phyloP scores from a whole-genome alignment of 2,113 vertebrate species.

The Mustela nigripes region DNA sequence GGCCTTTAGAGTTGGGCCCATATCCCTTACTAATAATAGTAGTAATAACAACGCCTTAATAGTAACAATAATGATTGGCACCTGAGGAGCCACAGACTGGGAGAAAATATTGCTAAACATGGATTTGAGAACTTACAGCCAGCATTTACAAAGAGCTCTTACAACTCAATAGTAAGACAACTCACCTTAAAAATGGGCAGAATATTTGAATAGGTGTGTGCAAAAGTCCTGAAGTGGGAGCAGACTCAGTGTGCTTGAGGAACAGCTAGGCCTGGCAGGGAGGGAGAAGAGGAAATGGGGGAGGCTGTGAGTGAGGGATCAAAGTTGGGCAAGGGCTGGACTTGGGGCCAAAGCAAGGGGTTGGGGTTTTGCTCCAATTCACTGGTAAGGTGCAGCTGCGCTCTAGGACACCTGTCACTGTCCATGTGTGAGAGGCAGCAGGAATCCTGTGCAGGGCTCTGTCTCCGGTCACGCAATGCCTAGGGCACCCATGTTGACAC shows the following conservation, averaged over 20 bases:
- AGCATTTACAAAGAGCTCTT: neutral
- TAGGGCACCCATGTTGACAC: neutral
- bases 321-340: neutral
- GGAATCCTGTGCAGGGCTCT: neutral
- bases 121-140: neutral
- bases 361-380: neutral
- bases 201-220: neutral
- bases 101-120: neutral
- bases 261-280: neutral
- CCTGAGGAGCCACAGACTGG: neutral
- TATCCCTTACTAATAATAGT: neutral
- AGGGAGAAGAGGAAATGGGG: neutral
- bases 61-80: neutral
- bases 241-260: neutral
- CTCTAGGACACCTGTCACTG: neutral
- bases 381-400: neutral
- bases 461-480: neutral
- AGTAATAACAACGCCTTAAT: neutral
- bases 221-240: neutral
- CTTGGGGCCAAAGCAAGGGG: neutral
- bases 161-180: neutral
- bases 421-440: neutral
- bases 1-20: neutral
- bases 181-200: neutral
- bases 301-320: neutral